These are phyloP conservation scores for Plectropomus leopardus DNA, from an alignment of 2,113 vertebrate genomes.

Conservation along the genomic window DNA sequence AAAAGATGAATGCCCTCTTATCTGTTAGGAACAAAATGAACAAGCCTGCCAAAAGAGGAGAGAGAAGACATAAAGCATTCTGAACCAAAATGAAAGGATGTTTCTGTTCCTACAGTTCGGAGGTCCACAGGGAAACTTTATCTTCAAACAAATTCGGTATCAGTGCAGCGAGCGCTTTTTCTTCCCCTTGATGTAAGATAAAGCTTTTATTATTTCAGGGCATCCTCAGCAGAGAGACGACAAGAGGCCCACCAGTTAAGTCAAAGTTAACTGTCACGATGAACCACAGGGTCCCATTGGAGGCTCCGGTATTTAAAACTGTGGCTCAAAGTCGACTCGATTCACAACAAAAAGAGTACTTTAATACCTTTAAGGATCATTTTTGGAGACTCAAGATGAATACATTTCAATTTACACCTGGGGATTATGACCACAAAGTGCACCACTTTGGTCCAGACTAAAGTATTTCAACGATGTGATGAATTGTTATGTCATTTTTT, in stretches of 20 bases:
- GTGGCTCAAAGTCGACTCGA: background rate
- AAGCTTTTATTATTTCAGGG: constrained; percentile 58
- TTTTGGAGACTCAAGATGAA: background rate
- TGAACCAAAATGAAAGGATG: constrained; percentile 48
- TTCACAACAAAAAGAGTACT: background rate
- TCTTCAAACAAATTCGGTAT: constrained; percentile 71
- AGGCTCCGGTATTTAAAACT: background rate
- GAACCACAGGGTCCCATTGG: constrained; percentile 26
- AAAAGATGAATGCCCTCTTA: constrained; percentile 78
- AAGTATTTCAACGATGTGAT: too few relatives aligned
- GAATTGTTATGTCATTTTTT: background rate
- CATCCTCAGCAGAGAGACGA: constrained; percentile 23
- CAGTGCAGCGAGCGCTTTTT: constrained; percentile 45
- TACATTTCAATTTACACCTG: background rate
- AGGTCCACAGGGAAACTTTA: constrained; percentile 68
- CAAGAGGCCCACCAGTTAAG: constrained; percentile 20
- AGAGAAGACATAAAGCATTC: constrained; percentile 42
- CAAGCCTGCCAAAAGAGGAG: constrained; percentile 59
- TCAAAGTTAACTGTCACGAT: constrained; percentile 9
- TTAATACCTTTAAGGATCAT: background rate
- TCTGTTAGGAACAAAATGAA: constrained; percentile 74
- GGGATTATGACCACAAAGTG: background rate
- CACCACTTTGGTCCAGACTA: too few relatives aligned
- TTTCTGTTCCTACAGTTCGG: constrained; percentile 40
- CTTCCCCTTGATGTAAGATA: constrained; percentile 60